Base-by-base conservation (phyloP, 1,140 invertebrate genomes). In the Sycobia sp. region DNA sequence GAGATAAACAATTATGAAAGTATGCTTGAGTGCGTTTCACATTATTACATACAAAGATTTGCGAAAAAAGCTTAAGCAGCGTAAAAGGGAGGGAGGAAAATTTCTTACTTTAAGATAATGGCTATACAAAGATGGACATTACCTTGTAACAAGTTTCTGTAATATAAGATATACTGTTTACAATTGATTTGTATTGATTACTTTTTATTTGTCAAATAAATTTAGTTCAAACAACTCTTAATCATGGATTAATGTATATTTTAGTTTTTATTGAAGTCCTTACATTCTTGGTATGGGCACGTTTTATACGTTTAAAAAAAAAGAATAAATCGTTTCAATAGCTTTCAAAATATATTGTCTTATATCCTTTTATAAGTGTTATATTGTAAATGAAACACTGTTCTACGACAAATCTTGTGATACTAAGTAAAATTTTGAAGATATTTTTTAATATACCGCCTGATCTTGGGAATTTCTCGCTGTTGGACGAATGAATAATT, bases 191-290 rank as follows among this genome's bases (percentile, higher is more conserved):
- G 76, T 78, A 78, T 76, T 67, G 69, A 62, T 76, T 75, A 73
- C 67, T 76, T 76, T 74, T 78, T 77, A 77, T 76, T 78, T 77
- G 74, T 76, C 75, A 72, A 77, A 77, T 77, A 78, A 77, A 74
- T 61, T 77, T 78, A 77, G 76, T 78, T 76, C 74, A 78, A 78
- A 78, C 65, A 55, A 74, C 41, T 51, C 50, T 43, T 7, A 43
- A 64, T 51, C 27, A 10, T 41, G 25, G 10, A 14, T 10, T 23
- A 13, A 14, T 0, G n/a, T n/a, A n/a, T 22, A 9, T 43, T 29
- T 55, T 46, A 14, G n/a, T 27, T 1, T n/a, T n/a, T n/a, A n/a
- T n/a, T n/a, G n/a, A n/a, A n/a, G n/a, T n/a, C n/a, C n/a, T n/a
- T n/a, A n/a, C n/a, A n/a, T n/a, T n/a, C n/a, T n/a, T n/a, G n/a